phyloP scores from a whole-genome alignment of 2,113 vertebrate species.

The Corydoras maculifer region DNA sequence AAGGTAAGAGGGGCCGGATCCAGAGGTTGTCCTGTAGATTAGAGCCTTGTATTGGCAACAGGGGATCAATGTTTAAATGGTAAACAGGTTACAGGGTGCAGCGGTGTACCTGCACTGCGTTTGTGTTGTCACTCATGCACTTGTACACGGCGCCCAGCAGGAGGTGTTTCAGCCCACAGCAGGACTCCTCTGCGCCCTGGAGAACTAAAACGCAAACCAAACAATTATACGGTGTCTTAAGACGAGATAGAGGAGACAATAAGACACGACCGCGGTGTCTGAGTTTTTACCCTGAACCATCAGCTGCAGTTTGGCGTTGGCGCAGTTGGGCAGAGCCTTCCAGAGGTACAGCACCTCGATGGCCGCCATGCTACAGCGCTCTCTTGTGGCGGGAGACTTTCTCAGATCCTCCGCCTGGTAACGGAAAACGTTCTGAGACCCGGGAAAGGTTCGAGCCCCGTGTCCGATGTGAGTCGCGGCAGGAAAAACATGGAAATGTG shows the following conservation, averaged over 20 bases:
- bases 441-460: background rate
- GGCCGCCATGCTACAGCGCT: conserved; percentile 84
- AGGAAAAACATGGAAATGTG: too few species aligned
- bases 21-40: too few species aligned
- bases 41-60: too few species aligned
- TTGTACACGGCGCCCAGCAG: conserved; percentile 95
- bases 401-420: conserved; percentile 86
- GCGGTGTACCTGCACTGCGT: conserved; percentile 79
- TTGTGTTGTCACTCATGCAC: conserved; percentile 87
- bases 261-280: background rate
- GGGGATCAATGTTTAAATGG: too few species aligned
- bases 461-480: background rate
- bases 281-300: conserved; percentile 86
- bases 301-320: conserved; percentile 83
- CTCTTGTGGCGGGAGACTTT: conserved; percentile 77
- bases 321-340: conserved; percentile 95
- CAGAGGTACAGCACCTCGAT: conserved; percentile 94
- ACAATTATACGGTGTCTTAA: background rate
- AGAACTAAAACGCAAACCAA: conserved; percentile 67
- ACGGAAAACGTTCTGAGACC: conserved; percentile 13
- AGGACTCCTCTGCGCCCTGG: conserved; percentile 78
- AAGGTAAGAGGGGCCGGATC: too few species aligned
- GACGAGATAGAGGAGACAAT: too few species aligned
- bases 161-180: conserved; percentile 81
- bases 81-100: background rate